phyloP scores from a whole-genome alignment of 2,113 vertebrate species.

The Apteryx mantelli region DNA sequence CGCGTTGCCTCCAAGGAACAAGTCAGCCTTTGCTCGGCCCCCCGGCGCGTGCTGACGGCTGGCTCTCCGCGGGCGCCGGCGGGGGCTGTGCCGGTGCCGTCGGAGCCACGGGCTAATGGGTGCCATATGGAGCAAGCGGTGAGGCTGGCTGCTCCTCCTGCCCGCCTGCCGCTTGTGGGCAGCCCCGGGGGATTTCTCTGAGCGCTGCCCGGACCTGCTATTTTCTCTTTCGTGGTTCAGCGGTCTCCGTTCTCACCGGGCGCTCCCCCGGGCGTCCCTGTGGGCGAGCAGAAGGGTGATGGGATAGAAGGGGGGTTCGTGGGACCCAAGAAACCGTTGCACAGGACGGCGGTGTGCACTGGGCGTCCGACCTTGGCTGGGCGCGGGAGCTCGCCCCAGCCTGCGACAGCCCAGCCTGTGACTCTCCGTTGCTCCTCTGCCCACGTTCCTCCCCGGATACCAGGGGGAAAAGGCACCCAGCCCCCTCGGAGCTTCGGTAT shows the following conservation, averaged over 20 bases:
- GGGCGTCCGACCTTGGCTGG: neutral
- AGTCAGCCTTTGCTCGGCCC: too few relatives aligned
- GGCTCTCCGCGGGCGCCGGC: neutral
- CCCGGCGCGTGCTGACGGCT: neutral
- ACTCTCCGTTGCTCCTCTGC: neutral
- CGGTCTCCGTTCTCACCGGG: neutral
- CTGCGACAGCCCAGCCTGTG: neutral
- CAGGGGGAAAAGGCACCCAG: neutral
- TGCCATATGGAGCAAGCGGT: neutral
- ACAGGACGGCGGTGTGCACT: rapidly evolving
- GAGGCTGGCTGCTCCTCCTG: neutral
- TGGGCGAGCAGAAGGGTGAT: too few relatives aligned
- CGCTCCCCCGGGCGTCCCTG: neutral
- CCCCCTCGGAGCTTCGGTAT: neutral
- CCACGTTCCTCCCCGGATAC: neutral
- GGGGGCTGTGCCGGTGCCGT: neutral
- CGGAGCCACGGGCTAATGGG: neutral
- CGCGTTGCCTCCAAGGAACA: rapidly evolving
- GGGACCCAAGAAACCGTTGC: neutral
- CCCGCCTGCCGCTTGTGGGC: neutral
- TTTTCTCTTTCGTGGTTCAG: conserved; percentile 39
- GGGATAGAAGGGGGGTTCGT: neutral
- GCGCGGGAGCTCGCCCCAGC: too few relatives aligned
- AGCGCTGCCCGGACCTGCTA: neutral
- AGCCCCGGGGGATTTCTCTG: neutral